These are phyloP conservation scores for Aldabrachelys gigantea DNA, from an alignment of 2,113 vertebrate genomes.

Conservation along the genomic window DNA sequence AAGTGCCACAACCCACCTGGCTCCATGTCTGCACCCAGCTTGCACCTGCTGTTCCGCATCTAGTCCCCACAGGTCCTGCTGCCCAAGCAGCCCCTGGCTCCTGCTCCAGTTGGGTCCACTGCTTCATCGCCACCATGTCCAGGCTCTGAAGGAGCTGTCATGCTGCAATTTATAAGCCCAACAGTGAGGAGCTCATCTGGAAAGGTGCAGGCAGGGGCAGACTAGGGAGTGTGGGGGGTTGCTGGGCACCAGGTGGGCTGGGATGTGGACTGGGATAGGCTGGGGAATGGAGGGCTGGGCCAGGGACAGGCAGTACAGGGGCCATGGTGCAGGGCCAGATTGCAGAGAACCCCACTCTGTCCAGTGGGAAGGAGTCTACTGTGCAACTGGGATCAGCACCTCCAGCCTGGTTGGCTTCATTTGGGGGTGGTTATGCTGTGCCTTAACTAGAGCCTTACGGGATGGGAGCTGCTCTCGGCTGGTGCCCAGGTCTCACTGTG, in stretches of 20 bases:
- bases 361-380: not conserved
- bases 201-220: not conserved
- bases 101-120: not conserved
- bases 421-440: not conserved
- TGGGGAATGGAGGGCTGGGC: no score
- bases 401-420: not conserved
- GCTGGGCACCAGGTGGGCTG: not conserved
- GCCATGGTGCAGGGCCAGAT: no score
- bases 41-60: not conserved
- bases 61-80: not conserved
- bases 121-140: not conserved
- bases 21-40: not conserved
- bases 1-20: not conserved
- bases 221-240: not conserved
- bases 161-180: not conserved
- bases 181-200: not conserved
- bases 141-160: not conserved
- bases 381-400: not conserved
- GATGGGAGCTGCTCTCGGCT: no score
- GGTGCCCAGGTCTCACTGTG: not conserved
- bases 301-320: not conserved
- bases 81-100: not conserved
- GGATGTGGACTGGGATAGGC: not conserved
- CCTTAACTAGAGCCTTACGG: not conserved
- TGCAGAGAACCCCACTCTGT: not conserved